These are phyloP conservation scores for Amorpha juglandis DNA, from an alignment of 2,888 invertebrate species.

Conservation along the genomic window DNA sequence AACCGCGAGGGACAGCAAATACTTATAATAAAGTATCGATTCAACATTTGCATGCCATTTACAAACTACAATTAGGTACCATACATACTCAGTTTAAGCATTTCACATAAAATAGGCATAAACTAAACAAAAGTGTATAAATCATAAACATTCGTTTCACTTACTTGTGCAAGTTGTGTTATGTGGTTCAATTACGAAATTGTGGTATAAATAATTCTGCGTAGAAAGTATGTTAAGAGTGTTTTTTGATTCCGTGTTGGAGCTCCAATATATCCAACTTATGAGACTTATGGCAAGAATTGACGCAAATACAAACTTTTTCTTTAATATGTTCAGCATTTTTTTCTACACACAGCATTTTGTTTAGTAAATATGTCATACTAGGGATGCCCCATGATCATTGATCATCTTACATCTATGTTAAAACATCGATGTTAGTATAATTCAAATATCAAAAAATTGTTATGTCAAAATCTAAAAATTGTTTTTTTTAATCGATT, in stretches of 20 bases:
- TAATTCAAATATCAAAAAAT: too few relatives aligned
- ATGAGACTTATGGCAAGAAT: conserved; percentile 47
- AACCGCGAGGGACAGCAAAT: too few relatives aligned
- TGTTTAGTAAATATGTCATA: background rate
- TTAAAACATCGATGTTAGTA: too few relatives aligned
- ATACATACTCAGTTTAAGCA: too few relatives aligned
- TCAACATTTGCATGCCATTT: too few relatives aligned
- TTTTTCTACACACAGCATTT: conserved; percentile 17
- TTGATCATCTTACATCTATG: too few relatives aligned
- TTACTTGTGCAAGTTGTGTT: conserved; percentile 53
- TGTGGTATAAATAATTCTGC: conserved; percentile 46
- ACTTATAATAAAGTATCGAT: too few relatives aligned
- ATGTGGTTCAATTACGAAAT: conserved; percentile 49
- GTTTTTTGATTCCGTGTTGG: conserved; percentile 51
- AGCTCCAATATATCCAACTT: conserved; percentile 65
- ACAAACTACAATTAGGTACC: too few relatives aligned
- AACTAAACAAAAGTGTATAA: background rate
- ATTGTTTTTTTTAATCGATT: too few relatives aligned
- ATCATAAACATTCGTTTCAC: background rate
- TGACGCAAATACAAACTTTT: conserved; percentile 32
- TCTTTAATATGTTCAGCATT: conserved; percentile 27
- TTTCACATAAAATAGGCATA: background rate
- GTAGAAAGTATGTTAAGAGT: conserved; percentile 45
- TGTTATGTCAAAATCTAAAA: too few relatives aligned
- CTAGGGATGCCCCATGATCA: too few relatives aligned